Base-by-base conservation (phyloP, 2,797 vertebrate genomes). In the Loriculus beryllinus region DNA sequence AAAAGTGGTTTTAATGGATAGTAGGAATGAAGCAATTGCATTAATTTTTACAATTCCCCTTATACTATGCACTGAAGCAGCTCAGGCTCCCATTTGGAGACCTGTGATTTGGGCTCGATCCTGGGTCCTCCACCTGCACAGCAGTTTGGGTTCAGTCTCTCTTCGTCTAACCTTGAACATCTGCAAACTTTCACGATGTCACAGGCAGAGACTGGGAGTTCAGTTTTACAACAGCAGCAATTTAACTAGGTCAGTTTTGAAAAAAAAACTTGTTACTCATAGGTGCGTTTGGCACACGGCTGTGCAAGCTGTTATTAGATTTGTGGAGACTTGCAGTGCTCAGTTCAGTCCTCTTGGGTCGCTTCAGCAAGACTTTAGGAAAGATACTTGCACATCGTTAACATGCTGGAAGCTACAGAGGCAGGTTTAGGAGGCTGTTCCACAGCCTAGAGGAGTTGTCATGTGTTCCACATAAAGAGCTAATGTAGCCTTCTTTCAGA, bases 71-170 rank as follows among this genome's bases (percentile, higher is more conserved):
- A 9, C 26, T 29, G 35, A 45, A 51, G 60, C 47, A 14, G 6
- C 19, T 52, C 45, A 31, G 19, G n/a, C 26, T 81, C 13, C 26
- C 10, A 1, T 57, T 20, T 52, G 11, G 39, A 67, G 42, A 40
- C 20, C 8, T 62, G 40, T 0, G 1, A 2, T 23, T 56, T 10
- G 17, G 9, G 7, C 47, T 65, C 0, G 2, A 8, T 64, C 56
- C 10, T 56, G 28, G 35, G 8, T 56, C 28, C 31, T 92, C 21
- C 1, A 1, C 39, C 26, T 40, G 15, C 2, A 1, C 48, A 76
- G 65, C 39, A 47, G 16, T 25, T 59, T 1, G 2, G 31, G 20
- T 57, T 71, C 22, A 6, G 0, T 23, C 16, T 62, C 12, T 42
- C 33, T 63, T 56, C 3, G 0, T 48, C 22, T 63, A 25, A 54